Percentiles rank a stretch among this genome's conserved stretches.
These are phyloP conservation scores for Mustela lutreola DNA, from an alignment of 2,113 vertebrate genomes.

Conservation along the genomic window DNA sequence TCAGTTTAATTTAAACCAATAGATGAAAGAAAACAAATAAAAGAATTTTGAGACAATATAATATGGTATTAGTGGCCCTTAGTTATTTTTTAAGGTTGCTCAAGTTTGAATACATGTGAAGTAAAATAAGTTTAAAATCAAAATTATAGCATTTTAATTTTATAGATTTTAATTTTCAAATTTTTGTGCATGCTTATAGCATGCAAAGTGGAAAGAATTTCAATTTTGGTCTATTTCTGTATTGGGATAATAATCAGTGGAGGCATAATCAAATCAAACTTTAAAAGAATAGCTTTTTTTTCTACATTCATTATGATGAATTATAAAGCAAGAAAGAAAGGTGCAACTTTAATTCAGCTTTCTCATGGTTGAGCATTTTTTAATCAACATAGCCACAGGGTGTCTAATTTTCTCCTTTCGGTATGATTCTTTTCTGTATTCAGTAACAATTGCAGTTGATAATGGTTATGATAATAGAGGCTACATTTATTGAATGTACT, in stretches of 20 bases:
- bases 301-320: constrained; percentile 54
- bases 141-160: background rate
- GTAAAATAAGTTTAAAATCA: constrained; percentile 29
- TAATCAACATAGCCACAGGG: constrained; percentile 60
- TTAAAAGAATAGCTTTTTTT: background rate
- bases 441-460: constrained; percentile 11
- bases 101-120: background rate
- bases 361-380: constrained; percentile 51
- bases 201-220: background rate
- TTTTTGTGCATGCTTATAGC: background rate
- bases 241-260: background rate
- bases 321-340: constrained; percentile 32
- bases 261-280: constrained; percentile 39
- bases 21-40: background rate
- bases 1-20: background rate
- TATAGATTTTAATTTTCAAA: constrained; percentile 2
- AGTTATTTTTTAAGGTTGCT: background rate
- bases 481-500: constrained; percentile 40
- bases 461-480: constrained; percentile 36
- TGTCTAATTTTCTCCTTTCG: constrained; percentile 62
- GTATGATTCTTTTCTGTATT: constrained; percentile 32
- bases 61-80: background rate
- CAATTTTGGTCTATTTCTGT: background rate
- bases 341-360: constrained; percentile 3
- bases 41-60: background rate